Base-by-base conservation (phyloP, 2,888 invertebrate genomes). In the Drosophila crucigera region DNA sequence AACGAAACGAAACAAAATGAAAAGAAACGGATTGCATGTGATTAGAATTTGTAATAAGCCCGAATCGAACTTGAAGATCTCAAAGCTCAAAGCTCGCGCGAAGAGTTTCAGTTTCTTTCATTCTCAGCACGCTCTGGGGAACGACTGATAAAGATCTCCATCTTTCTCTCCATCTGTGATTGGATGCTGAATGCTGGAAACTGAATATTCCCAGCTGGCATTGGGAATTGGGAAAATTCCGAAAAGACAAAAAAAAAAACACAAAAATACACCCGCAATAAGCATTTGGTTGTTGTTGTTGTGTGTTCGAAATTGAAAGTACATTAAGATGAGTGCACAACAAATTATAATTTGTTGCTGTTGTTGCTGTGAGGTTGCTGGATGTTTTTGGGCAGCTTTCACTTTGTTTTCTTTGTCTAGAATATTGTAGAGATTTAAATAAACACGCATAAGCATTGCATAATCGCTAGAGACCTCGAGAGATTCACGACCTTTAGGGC, bases 31-130 rank as follows among this genome's bases (percentile, higher is more conserved):
- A 79, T 84, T 84, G 89, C 84, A 83, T 90, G 85, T 84, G 85
- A 90, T 90, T 88, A 89, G 89, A 86, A 90, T 86, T 89, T 85
- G 81, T 78, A 89, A 86, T 89, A 89, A 90, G 89, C 87, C 73
- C 25, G 31, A 25, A 39, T 33, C 19, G 30, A 16, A 39, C 28
- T 37, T 59, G 39, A 52, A 71, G 66, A 58, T 47, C 62, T 55
- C 41, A 59, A 63, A 69, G 59, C 71, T 70, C 54, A 59, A 64
- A 82, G 74, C 84, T 86, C 59, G 52, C 59, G 54, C 54, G 52
- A 39, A 37, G 11, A 47, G 25, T 47, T 47, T 25, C 25, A 55
- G 73, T 59, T 71, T 68, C 61, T 54, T 60, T 49, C 37, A 74
- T 87, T 75, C 82, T 78, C 69, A 78, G 71, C 78, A 76, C 68